Evolutionary conservation across 2,888 invertebrate species (phyloP), one percentile per base, ranked within the genome.

Genomic region (Nasonovia ribisnigri): DNA sequence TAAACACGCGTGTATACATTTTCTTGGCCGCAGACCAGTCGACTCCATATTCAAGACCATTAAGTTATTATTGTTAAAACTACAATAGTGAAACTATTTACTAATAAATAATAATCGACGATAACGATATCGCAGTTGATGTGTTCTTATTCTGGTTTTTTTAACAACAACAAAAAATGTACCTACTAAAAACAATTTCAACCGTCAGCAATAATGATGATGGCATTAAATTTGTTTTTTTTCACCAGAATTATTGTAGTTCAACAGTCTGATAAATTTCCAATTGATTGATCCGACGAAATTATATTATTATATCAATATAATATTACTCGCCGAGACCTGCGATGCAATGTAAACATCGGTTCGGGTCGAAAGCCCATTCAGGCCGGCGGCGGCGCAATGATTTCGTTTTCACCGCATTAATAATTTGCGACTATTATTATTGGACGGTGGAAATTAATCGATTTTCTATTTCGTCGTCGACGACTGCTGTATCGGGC

Each of bases 401-500:
- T 57, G 54, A 87, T 87, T 48, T 60, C 57, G 42, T 92, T 92
- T 92, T 92, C 92, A 87, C 86, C 87, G 48, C 48, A n/a, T 86
- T 60, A 13, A 48, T 13, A 60, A n/a, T 92, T 87, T 46, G 46
- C 87, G 16, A 67, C n/a, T 43, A n/a, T 36, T 88, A 36, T 51
- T 51, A 77, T 46, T 16, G 60, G 26, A 46, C 42, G 51, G 67
- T 42, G 67, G 11, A 60, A 92, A 88, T 92, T 88, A 88, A 92
- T 92, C 92, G 92, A 88, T 92, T 92, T 88, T 92, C 67, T 29
- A 77, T 88, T 88, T 88, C 51, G 48, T 88, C 42, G 67, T 51
- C 42, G 77, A 51, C 43, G 43, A 43, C 88, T 48, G 6, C 13
- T 29, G 46, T 16, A 13, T 1, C 29, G 13, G 89, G 57, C 43